These are phyloP conservation scores for Trichacis sp. DNA, from an alignment of 2,888 invertebrate genomes.

Conservation along the genomic window DNA sequence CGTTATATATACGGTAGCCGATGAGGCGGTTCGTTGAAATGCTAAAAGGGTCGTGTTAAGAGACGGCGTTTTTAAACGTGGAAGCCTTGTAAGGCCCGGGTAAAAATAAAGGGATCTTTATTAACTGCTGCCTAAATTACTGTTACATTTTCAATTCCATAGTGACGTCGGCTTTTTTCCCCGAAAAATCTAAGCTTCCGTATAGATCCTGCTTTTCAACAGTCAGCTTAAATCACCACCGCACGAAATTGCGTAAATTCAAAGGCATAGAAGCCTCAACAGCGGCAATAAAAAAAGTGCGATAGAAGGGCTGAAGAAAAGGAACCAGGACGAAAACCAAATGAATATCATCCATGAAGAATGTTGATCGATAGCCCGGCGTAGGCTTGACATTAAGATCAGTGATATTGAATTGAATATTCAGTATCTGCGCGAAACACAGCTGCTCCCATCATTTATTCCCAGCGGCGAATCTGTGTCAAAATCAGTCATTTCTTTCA, in stretches of 20 bases:
- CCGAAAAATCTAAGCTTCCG: constrained; percentile 11
- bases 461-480: background rate
- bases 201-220: constrained; percentile 20
- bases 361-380: constrained; percentile 1
- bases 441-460: constrained; percentile 10
- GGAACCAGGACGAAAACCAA: background rate
- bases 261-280: background rate
- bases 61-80: background rate
- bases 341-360: background rate
- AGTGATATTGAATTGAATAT: constrained; percentile 5
- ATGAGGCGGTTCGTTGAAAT: constrained; percentile 47
- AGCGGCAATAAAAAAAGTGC: background rate
- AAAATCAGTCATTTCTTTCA: constrained; percentile 13
- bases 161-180: constrained; percentile 6
- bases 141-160: constrained; percentile 44
- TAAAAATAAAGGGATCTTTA: constrained; percentile 12
- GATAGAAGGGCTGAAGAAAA: no score
- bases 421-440: constrained; percentile 4
- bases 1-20: constrained; percentile 41
- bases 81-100: background rate
- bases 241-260: background rate
- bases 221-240: constrained; percentile 39
- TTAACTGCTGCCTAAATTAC: constrained; percentile 41
- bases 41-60: constrained; percentile 23
- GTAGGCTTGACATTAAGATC: background rate